Conservation (phyloP, 2,797 vertebrate genomes). For the Tenualosa thibaudeaui region DNA sequence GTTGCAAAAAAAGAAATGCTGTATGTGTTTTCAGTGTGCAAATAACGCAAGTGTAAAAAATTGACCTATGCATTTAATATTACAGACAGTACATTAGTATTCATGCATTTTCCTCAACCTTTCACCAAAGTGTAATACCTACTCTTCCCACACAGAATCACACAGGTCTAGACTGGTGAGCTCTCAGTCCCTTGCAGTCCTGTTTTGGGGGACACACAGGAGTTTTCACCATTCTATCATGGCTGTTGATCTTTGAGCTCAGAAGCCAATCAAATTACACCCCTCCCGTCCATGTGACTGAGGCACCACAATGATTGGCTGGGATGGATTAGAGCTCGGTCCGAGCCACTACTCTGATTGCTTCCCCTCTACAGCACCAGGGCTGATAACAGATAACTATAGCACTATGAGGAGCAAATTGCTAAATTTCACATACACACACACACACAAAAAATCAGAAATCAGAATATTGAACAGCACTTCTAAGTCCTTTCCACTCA, state of each 20-base stretch:
- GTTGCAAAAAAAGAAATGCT: slow-evolving; percentile 40
- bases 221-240: background rate
- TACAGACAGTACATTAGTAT: background rate
- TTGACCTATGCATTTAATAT: slow-evolving; percentile 19
- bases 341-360: background rate
- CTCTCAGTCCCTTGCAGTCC: background rate
- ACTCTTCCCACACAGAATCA: background rate
- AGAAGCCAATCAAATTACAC: background rate
- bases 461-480: background rate
- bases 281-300: background rate
- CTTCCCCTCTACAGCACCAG: background rate
- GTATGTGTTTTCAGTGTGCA: slow-evolving; percentile 46
- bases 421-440: background rate
- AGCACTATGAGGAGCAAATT: background rate
- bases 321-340: background rate
- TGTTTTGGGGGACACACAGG: background rate
- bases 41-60: slow-evolving; percentile 55
- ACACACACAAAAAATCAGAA: background rate
- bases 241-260: background rate
- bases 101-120: background rate
- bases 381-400: background rate
- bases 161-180: background rate
- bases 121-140: background rate
- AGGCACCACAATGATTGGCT: background rate
- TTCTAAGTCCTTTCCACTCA: background rate